Conservation (phyloP, 1,140 invertebrate species). For the Cotesia typhae region DNA sequence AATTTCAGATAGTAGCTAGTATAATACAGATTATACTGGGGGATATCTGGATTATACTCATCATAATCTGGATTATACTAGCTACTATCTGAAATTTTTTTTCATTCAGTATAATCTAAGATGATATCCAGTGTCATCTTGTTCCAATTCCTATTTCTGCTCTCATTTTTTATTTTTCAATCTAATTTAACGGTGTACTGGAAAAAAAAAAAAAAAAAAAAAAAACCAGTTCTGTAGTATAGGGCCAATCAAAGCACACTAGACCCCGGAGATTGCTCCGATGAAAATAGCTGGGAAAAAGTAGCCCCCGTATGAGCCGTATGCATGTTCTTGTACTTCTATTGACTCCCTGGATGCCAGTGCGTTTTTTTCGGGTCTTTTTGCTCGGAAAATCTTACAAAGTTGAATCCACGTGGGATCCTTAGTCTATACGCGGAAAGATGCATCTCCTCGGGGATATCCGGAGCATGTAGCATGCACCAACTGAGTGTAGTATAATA, state of each 20-base stretch:
- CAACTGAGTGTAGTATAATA: constrained; percentile 36
- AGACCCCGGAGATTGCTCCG: constrained; percentile 16
- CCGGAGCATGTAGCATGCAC: constrained; percentile 9
- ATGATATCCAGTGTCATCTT: no score
- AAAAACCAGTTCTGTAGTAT: no score
- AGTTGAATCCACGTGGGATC: constrained; percentile 39
- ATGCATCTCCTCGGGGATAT: constrained; percentile 28
- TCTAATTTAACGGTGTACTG: constrained; percentile 1
- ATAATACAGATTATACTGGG: no score
- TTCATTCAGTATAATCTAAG: no score
- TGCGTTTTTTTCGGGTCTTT: neutral
- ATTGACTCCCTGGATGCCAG: neutral
- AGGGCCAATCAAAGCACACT: constrained; percentile 31
- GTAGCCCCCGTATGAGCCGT: neutral
- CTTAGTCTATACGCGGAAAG: constrained; percentile 33
- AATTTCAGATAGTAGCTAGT: no score
- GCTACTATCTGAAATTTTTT: no score
- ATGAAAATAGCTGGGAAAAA: neutral
- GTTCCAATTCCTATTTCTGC: neutral
- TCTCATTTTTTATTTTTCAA: neutral
- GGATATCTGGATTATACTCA: no score
- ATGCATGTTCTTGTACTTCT: neutral
- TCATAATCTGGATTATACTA: no score
- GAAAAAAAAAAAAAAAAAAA: neutral
- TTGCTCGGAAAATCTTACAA: constrained; percentile 11